Evolutionary conservation across 2,888 invertebrate species (phyloP), one percentile per base, ranked within the genome.

Genomic region (Tetragnatha montana): DNA sequence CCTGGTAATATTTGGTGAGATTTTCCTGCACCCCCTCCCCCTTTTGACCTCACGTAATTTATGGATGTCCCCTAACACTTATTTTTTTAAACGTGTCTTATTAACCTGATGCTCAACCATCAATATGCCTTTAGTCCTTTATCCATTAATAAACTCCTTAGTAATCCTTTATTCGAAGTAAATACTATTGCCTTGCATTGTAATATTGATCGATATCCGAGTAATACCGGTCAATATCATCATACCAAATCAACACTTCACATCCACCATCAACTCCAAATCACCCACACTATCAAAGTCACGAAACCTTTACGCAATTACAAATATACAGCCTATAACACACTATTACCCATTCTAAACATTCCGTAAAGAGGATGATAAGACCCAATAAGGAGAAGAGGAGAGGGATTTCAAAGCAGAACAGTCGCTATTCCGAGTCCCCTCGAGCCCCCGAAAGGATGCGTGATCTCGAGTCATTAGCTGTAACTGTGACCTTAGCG

Each of bases 401-500:
- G 79, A n/a, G 14, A 71, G 8, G 35, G 73, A 80, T 86, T 86
- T 86, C 73, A 86, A 86, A 51, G 60, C n/a, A 60, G 10, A 19
- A n/a, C 50, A 74, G 79, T 74, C 80, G 73, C 80, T 86, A 86
- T 47, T 19, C 51, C 35, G 19, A 8, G 22, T 51, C 73, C 86
- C 60, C 79, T 60, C 7, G 79, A 71, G 79, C 73, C n/a, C 35
- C 8, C 10, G 19, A 86, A 50, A 73, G n/a, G 73, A 49, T 86
- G 73, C 86, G 86, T 86, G 86, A 86, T 79, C 79, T 10, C 60
- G n/a, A 22, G 51, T 70, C 86, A 86, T 86, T 86, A 85, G 74
- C 60, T 69, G 74, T 8, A 51, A 80, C 49, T 86, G 71, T 80
- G 73, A 78, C 80, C 86, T 86, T 51, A 82, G n/a, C 35, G 14